phyloP scores from a whole-genome alignment of 2,113 vertebrate genomes.

The Nothocercus nigrocapillus region DNA sequence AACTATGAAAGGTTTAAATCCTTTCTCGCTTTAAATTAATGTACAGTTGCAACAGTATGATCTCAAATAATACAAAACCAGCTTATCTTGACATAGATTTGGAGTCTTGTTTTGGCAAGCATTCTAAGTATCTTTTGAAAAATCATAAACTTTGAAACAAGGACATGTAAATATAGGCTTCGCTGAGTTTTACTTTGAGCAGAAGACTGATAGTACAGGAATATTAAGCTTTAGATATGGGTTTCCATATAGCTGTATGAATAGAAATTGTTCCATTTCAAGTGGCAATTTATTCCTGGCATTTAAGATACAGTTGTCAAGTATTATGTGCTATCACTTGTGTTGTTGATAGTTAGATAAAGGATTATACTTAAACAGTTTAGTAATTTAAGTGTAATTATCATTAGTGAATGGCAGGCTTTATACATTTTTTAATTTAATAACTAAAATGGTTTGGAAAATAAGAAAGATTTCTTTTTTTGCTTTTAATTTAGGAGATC shows the following conservation, averaged over 20 bases:
- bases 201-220: not conserved
- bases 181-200: not conserved
- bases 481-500: not conserved
- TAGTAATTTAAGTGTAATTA: not conserved
- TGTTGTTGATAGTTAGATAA: not conserved
- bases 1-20: not conserved
- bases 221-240: not conserved
- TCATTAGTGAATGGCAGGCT: not conserved
- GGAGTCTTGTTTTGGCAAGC: constrained; percentile 1
- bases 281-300: not conserved
- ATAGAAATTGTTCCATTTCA: not conserved
- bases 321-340: not conserved
- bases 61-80: not conserved
- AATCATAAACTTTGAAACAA: not conserved
- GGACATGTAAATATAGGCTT: not conserved
- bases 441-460: not conserved
- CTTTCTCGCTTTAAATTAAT: not conserved
- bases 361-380: not conserved
- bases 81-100: not conserved
- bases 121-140: not conserved
- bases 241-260: not conserved
- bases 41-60: not conserved
- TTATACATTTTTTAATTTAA: not conserved
- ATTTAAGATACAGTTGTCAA: not conserved
- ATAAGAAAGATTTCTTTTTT: not conserved